These are phyloP conservation scores for Drosophila sucinea DNA, from an alignment of 1,140 invertebrate genomes.

Conservation along the genomic window DNA sequence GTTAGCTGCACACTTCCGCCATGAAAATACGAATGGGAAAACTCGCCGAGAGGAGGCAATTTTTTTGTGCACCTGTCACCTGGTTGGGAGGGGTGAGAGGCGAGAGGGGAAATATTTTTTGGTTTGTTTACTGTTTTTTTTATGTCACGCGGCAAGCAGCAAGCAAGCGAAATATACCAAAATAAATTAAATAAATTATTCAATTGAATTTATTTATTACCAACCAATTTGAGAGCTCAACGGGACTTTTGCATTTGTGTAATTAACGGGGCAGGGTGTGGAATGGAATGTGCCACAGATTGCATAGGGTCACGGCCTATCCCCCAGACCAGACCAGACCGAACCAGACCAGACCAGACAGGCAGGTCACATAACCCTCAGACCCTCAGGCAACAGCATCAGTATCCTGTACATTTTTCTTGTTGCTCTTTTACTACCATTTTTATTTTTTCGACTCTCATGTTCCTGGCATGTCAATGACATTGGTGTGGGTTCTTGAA, in stretches of 20 bases:
- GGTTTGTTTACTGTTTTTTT: slow-evolving; percentile 57
- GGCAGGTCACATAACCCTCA: slow-evolving; percentile 3
- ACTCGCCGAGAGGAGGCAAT: slow-evolving; percentile 7
- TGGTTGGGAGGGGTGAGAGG: neutral
- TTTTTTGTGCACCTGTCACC: slow-evolving; percentile 62
- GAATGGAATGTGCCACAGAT: slow-evolving; percentile 40
- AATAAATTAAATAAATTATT: slow-evolving; percentile 83
- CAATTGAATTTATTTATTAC: slow-evolving; percentile 83
- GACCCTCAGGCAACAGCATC: neutral
- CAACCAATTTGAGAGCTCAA: slow-evolving; percentile 69
- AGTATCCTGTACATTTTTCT: slow-evolving; percentile 15
- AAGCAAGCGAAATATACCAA: slow-evolving; percentile 22
- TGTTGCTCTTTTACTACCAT: slow-evolving; percentile 32
- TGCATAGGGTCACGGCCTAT: slow-evolving; percentile 17
- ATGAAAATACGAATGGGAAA: slow-evolving; percentile 30
- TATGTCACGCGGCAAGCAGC: slow-evolving; percentile 52
- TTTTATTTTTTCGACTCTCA: slow-evolving; percentile 38
- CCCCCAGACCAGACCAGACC: slow-evolving; percentile 3
- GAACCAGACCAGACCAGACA: slow-evolving; percentile 28
- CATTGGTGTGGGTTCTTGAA: slow-evolving; percentile 47
- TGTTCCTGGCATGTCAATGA: slow-evolving; percentile 46
- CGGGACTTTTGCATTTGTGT: slow-evolving; percentile 76
- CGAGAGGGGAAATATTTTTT: slow-evolving; percentile 39
- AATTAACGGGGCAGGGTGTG: slow-evolving; percentile 70
- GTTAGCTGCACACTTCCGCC: slow-evolving; percentile 70